Conservation (phyloP, 2,113 vertebrate species). For the Tetrao urogallus region DNA sequence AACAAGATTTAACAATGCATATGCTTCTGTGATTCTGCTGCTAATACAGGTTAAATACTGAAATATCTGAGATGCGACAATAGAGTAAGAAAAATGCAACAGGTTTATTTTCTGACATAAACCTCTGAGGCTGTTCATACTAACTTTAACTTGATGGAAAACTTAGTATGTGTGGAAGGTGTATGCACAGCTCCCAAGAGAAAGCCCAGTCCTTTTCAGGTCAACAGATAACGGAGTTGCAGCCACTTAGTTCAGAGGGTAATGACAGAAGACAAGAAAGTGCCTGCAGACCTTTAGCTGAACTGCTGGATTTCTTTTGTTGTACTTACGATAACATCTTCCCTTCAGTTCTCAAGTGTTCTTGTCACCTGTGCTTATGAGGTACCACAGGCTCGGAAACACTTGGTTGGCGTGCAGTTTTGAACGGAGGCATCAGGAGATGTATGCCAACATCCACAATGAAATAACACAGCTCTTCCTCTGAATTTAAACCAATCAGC, state of each 20-base stretch:
- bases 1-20: not conserved
- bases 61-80: not conserved
- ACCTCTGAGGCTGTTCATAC: not conserved
- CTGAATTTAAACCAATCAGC: not conserved
- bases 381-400: not conserved
- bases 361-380: not conserved
- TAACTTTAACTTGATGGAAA: not conserved
- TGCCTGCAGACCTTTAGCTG: slow-evolving; percentile 10
- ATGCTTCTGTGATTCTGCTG: not conserved
- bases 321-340: not conserved
- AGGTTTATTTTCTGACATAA: not conserved
- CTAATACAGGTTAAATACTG: not conserved
- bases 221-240: not conserved
- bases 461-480: not conserved
- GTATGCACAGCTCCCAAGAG: not conserved
- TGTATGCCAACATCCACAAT: not conserved
- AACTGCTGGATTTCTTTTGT: not conserved
- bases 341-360: not conserved
- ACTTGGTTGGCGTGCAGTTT: not conserved
- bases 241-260: not conserved
- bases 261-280: not conserved
- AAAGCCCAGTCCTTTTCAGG: not conserved
- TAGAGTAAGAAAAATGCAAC: not conserved
- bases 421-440: not conserved
- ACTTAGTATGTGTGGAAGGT: not conserved